Percentiles rank a stretch among this genome's conserved stretches.
phyloP scores from a whole-genome alignment of 2,113 vertebrate genomes.

The Tupaia chinensis region DNA sequence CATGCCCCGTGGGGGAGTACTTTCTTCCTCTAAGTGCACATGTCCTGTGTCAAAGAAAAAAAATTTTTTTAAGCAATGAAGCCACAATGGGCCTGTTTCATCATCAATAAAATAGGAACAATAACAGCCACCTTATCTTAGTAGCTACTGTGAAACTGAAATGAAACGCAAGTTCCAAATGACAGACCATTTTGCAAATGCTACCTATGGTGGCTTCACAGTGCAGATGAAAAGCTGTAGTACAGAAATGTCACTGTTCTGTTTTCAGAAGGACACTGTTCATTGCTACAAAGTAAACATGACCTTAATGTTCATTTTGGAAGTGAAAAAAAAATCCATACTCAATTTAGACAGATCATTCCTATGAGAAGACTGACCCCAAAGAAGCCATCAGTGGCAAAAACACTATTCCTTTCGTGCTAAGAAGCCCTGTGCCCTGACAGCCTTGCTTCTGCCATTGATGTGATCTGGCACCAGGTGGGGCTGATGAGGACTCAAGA shows the following conservation, averaged over 20 bases:
- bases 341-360: neutral
- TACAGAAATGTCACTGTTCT: neutral
- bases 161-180: neutral
- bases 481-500: neutral
- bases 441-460: neutral
- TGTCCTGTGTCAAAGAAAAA: no score
- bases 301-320: neutral
- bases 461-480: neutral
- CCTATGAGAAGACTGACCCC: neutral
- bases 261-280: neutral
- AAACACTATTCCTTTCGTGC: neutral
- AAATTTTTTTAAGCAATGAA: neutral
- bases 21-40: no score
- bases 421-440: neutral
- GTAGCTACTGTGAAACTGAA: neutral
- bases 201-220: neutral
- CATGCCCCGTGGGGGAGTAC: no score
- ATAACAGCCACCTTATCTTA: neutral
- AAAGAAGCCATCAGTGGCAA: neutral
- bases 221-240: constrained; percentile 13
- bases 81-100: neutral
- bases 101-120: neutral
- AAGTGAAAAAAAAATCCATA: neutral
- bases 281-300: neutral
- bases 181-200: neutral